Percentiles rank a stretch among this genome's conserved stretches.
Conservation (phyloP, 2,113 vertebrate genomes). For the Elanus axillaris region DNA sequence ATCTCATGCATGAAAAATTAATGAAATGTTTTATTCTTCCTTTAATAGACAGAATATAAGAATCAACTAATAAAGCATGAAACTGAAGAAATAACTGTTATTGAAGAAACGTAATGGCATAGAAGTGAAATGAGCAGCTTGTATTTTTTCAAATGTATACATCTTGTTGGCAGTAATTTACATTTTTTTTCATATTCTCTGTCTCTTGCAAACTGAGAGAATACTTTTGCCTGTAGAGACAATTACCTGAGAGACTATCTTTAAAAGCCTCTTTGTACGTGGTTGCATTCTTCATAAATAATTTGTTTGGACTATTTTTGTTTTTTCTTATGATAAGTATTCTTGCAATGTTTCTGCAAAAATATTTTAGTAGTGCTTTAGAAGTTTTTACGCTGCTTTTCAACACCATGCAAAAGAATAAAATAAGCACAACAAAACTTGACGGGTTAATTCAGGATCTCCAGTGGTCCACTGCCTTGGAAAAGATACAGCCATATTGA, state of each 20-base stretch:
- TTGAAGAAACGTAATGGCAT: not conserved
- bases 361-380: not conserved
- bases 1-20: not conserved
- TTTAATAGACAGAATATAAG: not conserved
- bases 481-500: not conserved
- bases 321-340: not conserved
- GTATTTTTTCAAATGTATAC: not conserved
- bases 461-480: not conserved
- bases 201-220: not conserved
- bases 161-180: not conserved
- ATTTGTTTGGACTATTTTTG: not conserved
- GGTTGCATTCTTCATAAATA: not conserved
- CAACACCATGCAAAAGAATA: not conserved
- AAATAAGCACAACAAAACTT: not conserved
- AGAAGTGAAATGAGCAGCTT: not conserved
- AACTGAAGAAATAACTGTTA: not conserved
- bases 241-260: not conserved
- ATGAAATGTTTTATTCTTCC: not conserved
- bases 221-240: fast-evolving
- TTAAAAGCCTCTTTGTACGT: not conserved
- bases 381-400: not conserved
- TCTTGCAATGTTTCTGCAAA: not conserved
- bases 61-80: not conserved
- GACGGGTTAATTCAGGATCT: not conserved
- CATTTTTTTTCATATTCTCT: not conserved